Base-by-base conservation (phyloP, 2,888 invertebrate species). In the Epirrhoe tristata region DNA sequence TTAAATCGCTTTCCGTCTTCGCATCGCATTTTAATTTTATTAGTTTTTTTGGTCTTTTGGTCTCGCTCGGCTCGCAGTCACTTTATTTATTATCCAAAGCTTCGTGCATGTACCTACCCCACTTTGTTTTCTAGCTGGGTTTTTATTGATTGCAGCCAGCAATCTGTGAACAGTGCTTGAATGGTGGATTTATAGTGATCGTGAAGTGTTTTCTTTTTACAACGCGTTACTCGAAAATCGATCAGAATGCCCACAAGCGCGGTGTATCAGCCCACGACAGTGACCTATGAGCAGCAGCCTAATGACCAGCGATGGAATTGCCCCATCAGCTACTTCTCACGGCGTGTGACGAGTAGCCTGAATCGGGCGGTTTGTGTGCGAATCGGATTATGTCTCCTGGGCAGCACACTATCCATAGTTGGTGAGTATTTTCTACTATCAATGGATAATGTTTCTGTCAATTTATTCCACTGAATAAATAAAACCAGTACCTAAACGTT, bases 261-360 rank as follows among this genome's bases (percentile, higher is more conserved):
- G 68, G 96, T 96, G 56, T 96, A 96, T 89, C 96, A 96, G 85
- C 96, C 96, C 14, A 96, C 96, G 70, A 96, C 96, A 74, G 96
- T 96, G 73, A 96, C 96, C 63, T 96, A 96, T 84, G 96, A 96
- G 85, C 94, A 94, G 75, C 94, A 93, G 77, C 93, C 93, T n/a
- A 86, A 81, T 57, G 94, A 95, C 67, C 94, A 94, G 87, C 84
- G 94, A 83, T 88, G 94, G 94, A 85, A 92, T 90, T 89, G 94
- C 86, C 90, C 95, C 81, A 86, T 95, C 93, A 91, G 94, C 89
- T 88, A 90, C 86, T 88, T 93, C 89, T 86, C 93, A 75, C 92
- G 93, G 32, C 87, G 93, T 46, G 91, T 93, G 84, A 93, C 93
- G 74, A 93, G 88, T 79, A 92, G 89, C 76, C 80, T 93, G 82